Evolutionary conservation across 2,888 invertebrate species (phyloP).

Genomic region (Meliscaeva auricollis): DNA sequence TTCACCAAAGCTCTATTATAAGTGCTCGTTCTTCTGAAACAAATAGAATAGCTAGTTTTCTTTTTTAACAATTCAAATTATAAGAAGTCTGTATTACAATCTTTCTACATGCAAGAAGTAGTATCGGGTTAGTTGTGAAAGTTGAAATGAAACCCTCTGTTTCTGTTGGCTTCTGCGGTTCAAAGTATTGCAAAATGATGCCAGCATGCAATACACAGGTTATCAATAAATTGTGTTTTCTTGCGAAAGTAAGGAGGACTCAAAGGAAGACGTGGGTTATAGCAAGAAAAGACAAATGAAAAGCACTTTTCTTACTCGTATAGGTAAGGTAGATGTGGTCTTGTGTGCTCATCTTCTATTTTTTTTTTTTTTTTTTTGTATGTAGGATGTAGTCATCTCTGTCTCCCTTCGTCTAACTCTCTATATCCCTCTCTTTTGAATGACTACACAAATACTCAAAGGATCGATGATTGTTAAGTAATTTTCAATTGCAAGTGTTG

Average conservation of each 20-base stretch:
- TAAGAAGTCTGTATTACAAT: not conserved
- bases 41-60: too few species aligned
- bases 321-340: not conserved
- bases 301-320: too few species aligned
- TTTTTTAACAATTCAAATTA: too few species aligned
- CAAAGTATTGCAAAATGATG: slow-evolving; percentile 62
- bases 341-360: not conserved
- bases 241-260: not conserved
- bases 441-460: slow-evolving; percentile 36
- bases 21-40: too few species aligned
- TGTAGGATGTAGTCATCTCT: not conserved
- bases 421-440: slow-evolving; percentile 34
- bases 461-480: slow-evolving; percentile 69
- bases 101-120: not conserved
- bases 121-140: not conserved
- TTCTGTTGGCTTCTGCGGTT: slow-evolving; percentile 36
- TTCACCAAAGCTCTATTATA: too few species aligned
- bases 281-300: slow-evolving; percentile 40
- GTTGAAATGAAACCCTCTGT: not conserved
- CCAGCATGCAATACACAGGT: slow-evolving; percentile 4
- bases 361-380: not conserved
- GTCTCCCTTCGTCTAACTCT: not conserved
- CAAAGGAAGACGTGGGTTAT: slow-evolving; percentile 31
- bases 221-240: slow-evolving; percentile 51
- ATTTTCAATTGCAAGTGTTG: slow-evolving; percentile 67